Percentiles rank a stretch among this genome's conserved stretches.
These are phyloP conservation scores for Chelonus insularis DNA, from an alignment of 1,140 invertebrate genomes.

Conservation along the genomic window DNA sequence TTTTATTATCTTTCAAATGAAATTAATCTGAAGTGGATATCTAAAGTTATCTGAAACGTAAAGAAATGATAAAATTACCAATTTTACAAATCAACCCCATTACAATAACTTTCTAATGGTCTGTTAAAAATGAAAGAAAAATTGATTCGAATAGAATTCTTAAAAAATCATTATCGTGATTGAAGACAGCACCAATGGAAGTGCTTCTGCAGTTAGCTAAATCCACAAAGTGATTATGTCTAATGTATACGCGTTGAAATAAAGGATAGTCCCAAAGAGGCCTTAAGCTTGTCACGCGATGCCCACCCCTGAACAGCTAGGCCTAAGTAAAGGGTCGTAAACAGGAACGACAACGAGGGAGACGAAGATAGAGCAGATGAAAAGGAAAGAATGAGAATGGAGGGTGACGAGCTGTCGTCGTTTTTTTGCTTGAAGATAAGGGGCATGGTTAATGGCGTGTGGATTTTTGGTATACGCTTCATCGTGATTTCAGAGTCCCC, in stretches of 20 bases:
- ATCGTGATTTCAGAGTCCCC: slow-evolving; percentile 10
- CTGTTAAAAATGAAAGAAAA: too few species aligned
- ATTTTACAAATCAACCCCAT: too few species aligned
- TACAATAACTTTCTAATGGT: too few species aligned
- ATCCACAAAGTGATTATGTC: neutral
- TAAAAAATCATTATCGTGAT: neutral
- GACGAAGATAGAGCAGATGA: slow-evolving; percentile 14
- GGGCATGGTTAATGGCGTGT: slow-evolving; percentile 43
- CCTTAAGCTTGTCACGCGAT: slow-evolving; percentile 6
- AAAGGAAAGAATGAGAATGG: too few species aligned
- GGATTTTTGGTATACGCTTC: slow-evolving; percentile 32
- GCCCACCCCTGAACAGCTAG: neutral
- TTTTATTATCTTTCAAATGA: too few species aligned
- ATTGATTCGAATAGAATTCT: too few species aligned
- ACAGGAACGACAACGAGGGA: slow-evolving; percentile 35
- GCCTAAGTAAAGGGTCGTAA: neutral
- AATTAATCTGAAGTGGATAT: too few species aligned
- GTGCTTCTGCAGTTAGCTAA: neutral
- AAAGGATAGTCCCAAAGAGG: neutral
- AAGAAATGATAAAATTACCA: too few species aligned
- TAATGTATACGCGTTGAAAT: slow-evolving; percentile 3
- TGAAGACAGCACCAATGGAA: neutral
- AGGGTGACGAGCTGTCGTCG: slow-evolving; percentile 32
- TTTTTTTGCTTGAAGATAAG: slow-evolving; percentile 46
- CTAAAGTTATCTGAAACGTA: too few species aligned